Base-by-base conservation (phyloP, 1,140 invertebrate genomes). In the Drosophila grimshawi region DNA sequence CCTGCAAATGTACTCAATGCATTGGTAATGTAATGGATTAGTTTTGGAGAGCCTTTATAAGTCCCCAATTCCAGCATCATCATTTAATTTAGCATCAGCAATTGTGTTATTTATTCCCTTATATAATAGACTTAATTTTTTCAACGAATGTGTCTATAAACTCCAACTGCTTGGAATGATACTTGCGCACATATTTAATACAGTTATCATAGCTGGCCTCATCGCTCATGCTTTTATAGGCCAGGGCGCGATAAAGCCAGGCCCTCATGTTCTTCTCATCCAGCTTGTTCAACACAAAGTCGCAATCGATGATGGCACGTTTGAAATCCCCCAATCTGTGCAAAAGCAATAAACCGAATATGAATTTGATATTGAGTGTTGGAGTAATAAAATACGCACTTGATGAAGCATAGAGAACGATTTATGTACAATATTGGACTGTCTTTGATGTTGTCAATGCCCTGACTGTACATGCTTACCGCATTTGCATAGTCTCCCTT, bases 391-490 rank as follows among this genome's bases (percentile, higher is more conserved):
- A 60, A 39, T 11, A 4, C 61, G 76, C 70, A 92, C 91, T 91
- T 92, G 11, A 92, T 92, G 53, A 78, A 92, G 32, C 78, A 95
- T 3, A 97, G 92, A 5, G 95, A 95, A 51, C 96, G 93, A 88
- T 97, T 96, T 69, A 95, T 96, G 93, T 96, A 97, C 1, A 97
- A 85, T 51, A 96, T 93, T 2, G 94, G 92, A 73, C 96, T 96
- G 81, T 97, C 96, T 81, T 94, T 95, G 32, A 96, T 94, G 79
- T 95, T 94, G 59, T 96, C 95, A 10, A 97, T 94, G 0, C 96
- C 96, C 83, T 96, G 95, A 48, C 94, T 95, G 83, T 95, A 97
- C 88, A 94, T 95, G 5, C 93, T 94, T 7, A 96, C 92, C 1
- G 96, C 96, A 77, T 94, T 94, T 63, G 95, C 95, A 77, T 95